Base-by-base conservation (phyloP, 2,797 vertebrate species). In the Capromys pilorides region DNA sequence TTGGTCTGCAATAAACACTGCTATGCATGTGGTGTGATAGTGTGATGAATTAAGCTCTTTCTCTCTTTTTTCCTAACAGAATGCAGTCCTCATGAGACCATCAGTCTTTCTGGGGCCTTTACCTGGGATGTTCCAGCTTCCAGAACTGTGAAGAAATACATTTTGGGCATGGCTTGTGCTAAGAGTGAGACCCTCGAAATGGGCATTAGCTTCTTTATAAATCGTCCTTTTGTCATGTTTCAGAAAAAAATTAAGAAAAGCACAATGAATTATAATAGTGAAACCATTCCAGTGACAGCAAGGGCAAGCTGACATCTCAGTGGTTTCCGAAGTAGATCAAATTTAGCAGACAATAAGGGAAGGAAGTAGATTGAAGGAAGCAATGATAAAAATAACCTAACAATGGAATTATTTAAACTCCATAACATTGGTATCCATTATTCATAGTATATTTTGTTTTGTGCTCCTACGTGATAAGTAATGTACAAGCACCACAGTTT, bases 271-370 rank as follows among this genome's bases (percentile, higher is more conserved):
- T 90, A 36, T 39, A 36, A 54, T 66, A 91, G 33, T 67, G 19
- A 79, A 75, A 75, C 22, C 75, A 69, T 66, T 10, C 28, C 6
- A 93, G 24, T 16, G 88, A 87, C 45, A 91, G 10, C 36, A 87
- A 92, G 24, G 67, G 57, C 31, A 82, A 73, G 41, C 49, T 93
- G 49, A 39, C 73, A 24, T 80, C 36, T 92, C 45, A 73, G 22
- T 78, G n/a, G 26, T 94, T 95, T 28, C 45, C 90, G 81, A 95
- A 93, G 59, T 57, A 94, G 57, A 73, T 62, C 33, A 96, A 33
- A 93, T 93, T 81, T 95, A 69, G 10, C 18, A 80, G 59, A 62
- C 22, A 57, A 75, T 12, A 11, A 18, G 19, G 39, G 28, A 73
- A 24, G 88, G 28, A 88, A 95, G 21, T 49, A 85, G 16, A 62